A percentile compares a stretch with the other conserved stretches of the same genome.
phyloP scores from a whole-genome alignment of 1,140 invertebrate genomes.

The Neodiprion fabricii region DNA sequence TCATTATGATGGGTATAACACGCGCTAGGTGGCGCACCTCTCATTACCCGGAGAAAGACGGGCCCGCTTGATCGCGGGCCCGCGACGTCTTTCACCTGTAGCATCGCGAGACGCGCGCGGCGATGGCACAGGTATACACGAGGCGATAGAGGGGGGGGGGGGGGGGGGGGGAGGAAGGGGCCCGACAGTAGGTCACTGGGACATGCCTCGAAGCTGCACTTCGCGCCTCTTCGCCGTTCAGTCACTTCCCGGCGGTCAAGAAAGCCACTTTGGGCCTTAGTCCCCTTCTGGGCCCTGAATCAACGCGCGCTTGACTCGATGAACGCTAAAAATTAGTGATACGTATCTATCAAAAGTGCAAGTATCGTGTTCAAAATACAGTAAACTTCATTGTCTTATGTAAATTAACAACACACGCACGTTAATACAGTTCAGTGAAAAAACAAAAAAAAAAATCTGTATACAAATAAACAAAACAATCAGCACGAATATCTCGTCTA shows the following conservation, averaged over 20 bases:
- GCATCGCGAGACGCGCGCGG: not conserved
- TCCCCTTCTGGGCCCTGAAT: slow-evolving; percentile 19
- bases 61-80: not conserved
- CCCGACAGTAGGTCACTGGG: slow-evolving; percentile 60
- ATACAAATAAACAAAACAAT: too few relatives aligned
- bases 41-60: too few relatives aligned
- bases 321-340: slow-evolving; percentile 24
- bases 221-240: slow-evolving; percentile 45
- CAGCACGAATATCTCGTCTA: not conserved
- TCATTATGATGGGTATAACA: too few relatives aligned
- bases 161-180: slow-evolving; percentile 28
- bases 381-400: not conserved
- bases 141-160: slow-evolving; percentile 28
- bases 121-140: not conserved
- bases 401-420: not conserved
- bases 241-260: slow-evolving; percentile 52
- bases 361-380: not conserved
- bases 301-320: slow-evolving; percentile 32
- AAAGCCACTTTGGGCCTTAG: slow-evolving; percentile 47
- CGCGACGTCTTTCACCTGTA: slow-evolving; percentile 14
- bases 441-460: not conserved
- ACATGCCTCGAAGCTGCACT: slow-evolving; percentile 51
- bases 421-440: not conserved
- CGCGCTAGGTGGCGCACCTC: too few relatives aligned
- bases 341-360: slow-evolving; percentile 5